Conservation (phyloP, 2,888 invertebrate genomes). For the Trissoscelio sp. region DNA sequence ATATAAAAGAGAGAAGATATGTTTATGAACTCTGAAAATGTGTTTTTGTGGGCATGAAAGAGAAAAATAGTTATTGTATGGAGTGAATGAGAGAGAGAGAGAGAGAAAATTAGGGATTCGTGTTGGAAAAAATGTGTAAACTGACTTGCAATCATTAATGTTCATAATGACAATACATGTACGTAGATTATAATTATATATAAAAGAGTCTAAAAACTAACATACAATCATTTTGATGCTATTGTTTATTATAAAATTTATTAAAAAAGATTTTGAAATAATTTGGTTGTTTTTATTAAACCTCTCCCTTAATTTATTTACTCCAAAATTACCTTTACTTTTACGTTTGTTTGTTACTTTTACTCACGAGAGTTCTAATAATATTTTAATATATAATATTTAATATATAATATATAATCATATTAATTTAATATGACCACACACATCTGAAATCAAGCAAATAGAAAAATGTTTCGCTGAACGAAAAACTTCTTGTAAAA, state of each 20-base stretch:
- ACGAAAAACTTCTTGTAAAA: no score
- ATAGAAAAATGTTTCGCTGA: no score
- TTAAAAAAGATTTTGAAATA: constrained; percentile 73
- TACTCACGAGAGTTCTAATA: no score
- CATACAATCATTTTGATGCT: constrained; percentile 78
- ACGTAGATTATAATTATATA: constrained; percentile 75
- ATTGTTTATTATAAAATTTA: constrained; percentile 81
- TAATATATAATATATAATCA: no score
- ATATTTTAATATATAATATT: no score
- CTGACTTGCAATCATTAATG: constrained; percentile 72
- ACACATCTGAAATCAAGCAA: no score
- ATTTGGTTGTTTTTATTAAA: no score
- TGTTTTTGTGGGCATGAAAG: constrained; percentile 68
- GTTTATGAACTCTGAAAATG: constrained; percentile 56
- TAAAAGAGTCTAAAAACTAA: constrained; percentile 83
- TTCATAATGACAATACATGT: constrained; percentile 77
- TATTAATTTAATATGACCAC: no score
- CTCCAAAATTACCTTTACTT: no score
- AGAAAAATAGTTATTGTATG: constrained; percentile 51
- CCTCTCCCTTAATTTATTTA: no score
- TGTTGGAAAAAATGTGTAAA: constrained; percentile 69
- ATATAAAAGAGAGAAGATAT: constrained; percentile 67
- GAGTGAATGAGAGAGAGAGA: constrained; percentile 54
- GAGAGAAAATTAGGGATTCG: constrained; percentile 34
- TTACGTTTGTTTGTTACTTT: no score